Percentiles rank a stretch among this genome's conserved stretches.
phyloP scores from a whole-genome alignment of 2,113 vertebrate genomes.

The Eurystomus gularis region DNA sequence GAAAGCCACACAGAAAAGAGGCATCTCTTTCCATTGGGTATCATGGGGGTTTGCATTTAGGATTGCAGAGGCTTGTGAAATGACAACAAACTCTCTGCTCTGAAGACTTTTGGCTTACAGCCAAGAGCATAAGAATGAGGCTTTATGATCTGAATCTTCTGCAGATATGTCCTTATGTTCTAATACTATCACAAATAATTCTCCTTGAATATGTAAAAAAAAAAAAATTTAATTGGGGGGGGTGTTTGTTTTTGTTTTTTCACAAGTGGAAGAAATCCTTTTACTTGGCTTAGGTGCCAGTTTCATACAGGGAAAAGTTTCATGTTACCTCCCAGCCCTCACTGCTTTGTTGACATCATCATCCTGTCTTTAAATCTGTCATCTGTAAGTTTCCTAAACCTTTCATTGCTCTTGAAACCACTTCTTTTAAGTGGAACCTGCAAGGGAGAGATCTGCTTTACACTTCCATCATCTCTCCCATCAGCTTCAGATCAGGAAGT shows the following conservation, averaged over 20 bases:
- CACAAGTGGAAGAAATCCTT: background rate
- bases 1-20: background rate
- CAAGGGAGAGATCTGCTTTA: background rate
- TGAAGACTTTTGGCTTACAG: background rate
- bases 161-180: background rate
- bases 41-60: background rate
- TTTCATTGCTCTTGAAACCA: background rate
- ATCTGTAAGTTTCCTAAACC: background rate
- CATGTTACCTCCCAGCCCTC: background rate
- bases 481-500: background rate
- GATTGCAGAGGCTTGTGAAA: background rate
- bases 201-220: background rate
- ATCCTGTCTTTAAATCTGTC: background rate
- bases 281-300: background rate
- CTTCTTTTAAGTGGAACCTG: background rate
- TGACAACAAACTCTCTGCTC: accelerated
- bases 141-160: background rate
- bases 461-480: background rate
- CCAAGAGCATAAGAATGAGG: background rate
- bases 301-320: background rate
- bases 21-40: background rate
- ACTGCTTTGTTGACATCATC: background rate
- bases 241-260: no score
- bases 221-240: no score
- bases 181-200: background rate